Base-by-base conservation (phyloP, 2,888 invertebrate species). In the Chrysotoxum bicinctum region DNA sequence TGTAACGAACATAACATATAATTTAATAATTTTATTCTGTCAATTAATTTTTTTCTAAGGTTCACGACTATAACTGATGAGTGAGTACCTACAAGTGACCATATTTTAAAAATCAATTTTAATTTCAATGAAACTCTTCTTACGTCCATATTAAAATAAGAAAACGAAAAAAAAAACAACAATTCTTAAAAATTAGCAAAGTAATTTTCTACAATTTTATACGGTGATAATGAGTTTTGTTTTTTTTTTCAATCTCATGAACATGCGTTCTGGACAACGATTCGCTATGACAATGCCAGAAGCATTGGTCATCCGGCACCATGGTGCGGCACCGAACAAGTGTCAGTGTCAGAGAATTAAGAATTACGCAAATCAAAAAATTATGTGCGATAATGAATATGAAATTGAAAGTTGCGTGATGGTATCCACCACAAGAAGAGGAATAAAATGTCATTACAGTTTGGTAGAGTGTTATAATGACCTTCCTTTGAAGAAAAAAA, bases 371-470 rank as follows among this genome's bases (percentile, higher is more conserved):
- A 82, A 72, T 73, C 8, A 37, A 73, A 72, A 82, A 58, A 21
- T 43, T 70, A 81, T 76, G 66, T 66, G 43, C 52, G 72, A 72
- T 68, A 82, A 82, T 82, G 72, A 54, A 72, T 76, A 77, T 16
- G 68, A 77, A 82, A 82, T 77, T 52, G 66, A 77, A 73, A 77
- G 45, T 82, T 82, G 76, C 72, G 76, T 82, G 82, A 64, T 66
- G 37, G n/a, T 35, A 8, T 35, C 9, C 58, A 35, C 14, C 58
- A 21, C 19, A 23, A 19, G 50, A 37, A 35, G 30, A 21, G 43
- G 66, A 73, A 66, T 19, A 48, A 66, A 72, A 54, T 70, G 70
- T 54, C 77, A 77, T 77, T 50, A 62, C n/a, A 32, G 10, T 23
- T 23, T 19, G 3, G 58, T 60, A 52, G 19, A 23, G 35, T 35